These are phyloP conservation scores for Teinopalpus imperialis DNA, from an alignment of 2,888 invertebrate genomes.

Conservation along the genomic window DNA sequence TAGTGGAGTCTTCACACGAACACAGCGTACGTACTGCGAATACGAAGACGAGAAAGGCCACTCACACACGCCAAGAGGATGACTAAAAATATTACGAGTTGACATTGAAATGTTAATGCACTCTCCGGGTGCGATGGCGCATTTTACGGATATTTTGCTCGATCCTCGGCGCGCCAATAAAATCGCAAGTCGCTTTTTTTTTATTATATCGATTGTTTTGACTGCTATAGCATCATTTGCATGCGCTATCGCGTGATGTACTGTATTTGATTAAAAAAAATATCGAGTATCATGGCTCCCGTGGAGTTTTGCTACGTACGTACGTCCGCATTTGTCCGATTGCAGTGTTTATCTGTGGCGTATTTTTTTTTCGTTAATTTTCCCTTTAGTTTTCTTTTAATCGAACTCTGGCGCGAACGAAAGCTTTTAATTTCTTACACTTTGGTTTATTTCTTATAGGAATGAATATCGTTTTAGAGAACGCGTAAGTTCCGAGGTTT, in stretches of 20 bases:
- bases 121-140: slow-evolving; percentile 59
- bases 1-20: slow-evolving; percentile 42
- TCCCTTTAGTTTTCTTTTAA: neutral
- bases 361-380: neutral
- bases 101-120: slow-evolving; percentile 82
- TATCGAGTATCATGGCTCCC: slow-evolving; percentile 54
- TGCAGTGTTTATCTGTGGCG: slow-evolving; percentile 15
- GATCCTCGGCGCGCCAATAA: slow-evolving; percentile 41
- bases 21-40: slow-evolving; percentile 33
- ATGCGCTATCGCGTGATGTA: slow-evolving; percentile 43
- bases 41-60: slow-evolving; percentile 58
- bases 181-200: slow-evolving; percentile 41
- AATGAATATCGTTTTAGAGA: slow-evolving; percentile 27
- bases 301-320: slow-evolving; percentile 19
- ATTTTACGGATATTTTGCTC: slow-evolving; percentile 65
- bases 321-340: slow-evolving; percentile 25
- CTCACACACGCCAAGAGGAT: slow-evolving; percentile 57
- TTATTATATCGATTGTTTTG: slow-evolving; percentile 69
- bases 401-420: slow-evolving; percentile 25
- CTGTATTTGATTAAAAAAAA: slow-evolving; percentile 55
- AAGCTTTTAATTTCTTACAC: slow-evolving; percentile 39
- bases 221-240: slow-evolving; percentile 55
- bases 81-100: slow-evolving; percentile 80
- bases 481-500: slow-evolving; percentile 24
- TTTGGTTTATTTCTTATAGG: slow-evolving; percentile 29